Base-by-base conservation (phyloP, 2,113 vertebrate genomes). In the Verasper variegatus region DNA sequence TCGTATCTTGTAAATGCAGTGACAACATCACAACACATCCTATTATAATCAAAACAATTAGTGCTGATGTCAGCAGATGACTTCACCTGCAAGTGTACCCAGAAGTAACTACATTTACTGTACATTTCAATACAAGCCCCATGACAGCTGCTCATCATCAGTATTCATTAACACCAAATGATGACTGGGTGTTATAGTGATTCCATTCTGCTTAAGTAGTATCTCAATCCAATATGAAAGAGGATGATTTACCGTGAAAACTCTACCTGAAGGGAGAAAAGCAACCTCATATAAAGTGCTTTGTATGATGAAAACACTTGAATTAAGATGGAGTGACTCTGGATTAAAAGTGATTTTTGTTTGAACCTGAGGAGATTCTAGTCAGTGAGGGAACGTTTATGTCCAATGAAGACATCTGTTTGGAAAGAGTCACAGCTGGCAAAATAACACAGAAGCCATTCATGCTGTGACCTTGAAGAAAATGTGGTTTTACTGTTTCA, bases 341-440 rank as follows among this genome's bases (percentile, higher is more conserved):
- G 9, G 13, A 72, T 80, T 72, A 55, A 58, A 70, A 74, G 23
- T 42, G 55, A 68, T 51, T 78, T 63, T 49, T 61, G 58, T 57
- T 4, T 57, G 15, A 65, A 57, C 73, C 23, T 69, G 24, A 60
- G 31, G 67, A 21, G 58, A 63, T 49, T 45, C 11, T 17, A 72
- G 64, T 75, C 55, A 81, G 49, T 37, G 51, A 83, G 18, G 26
- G 47, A 18, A 67, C 35, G 56, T 42, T 21, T 17, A n/a, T 78
- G 23, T 80, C 82, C 71, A 81, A 59, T 45, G 68, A 68, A 78
- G 72, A 89, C 82, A 84, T 88, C 76, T 81, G 83, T 86, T 86
- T 76, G 70, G 80, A 78, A 62, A 80, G 64, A 64, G 6, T 47
- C 42, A 26, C 57, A 27, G 47, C 51, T 74, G 74, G 87, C 78